Evolutionary conservation across 2,113 vertebrate species (phyloP).

Genomic region (Bombycilla garrulus): DNA sequence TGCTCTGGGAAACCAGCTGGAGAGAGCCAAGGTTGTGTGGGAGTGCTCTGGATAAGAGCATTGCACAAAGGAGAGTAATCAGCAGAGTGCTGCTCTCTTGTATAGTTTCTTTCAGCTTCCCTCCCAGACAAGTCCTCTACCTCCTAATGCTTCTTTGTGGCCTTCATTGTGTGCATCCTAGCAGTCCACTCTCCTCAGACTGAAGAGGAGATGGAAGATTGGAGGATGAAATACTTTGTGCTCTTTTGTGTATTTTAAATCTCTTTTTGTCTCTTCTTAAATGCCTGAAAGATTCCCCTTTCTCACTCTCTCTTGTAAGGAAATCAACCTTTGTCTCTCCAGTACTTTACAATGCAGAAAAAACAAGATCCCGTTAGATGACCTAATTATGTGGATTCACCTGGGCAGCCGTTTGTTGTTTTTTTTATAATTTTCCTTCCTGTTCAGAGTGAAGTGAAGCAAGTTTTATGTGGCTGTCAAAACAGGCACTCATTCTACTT

Average conservation of each 20-base stretch:
- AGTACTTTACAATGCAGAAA: not conserved
- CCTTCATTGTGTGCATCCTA: not conserved
- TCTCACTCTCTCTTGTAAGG: not conserved
- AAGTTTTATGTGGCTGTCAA: not conserved
- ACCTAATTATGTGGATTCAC: not conserved
- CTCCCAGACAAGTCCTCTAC: not conserved
- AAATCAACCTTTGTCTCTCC: not conserved
- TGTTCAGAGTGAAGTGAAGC: not conserved
- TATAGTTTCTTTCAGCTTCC: not conserved
- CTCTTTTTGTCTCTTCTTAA: not conserved
- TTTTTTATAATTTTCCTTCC: not conserved
- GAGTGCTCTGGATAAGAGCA: not conserved
- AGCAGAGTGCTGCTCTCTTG: not conserved
- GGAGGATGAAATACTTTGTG: not conserved
- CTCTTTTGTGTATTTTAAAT: not conserved
- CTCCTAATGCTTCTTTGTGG: not conserved
- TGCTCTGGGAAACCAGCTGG: slow-evolving; percentile 12
- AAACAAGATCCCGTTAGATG: not conserved
- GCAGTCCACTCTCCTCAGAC: not conserved
- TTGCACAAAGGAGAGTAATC: not conserved
- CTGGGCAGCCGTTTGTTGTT: not conserved
- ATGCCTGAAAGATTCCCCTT: not conserved
- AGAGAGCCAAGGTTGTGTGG: not conserved
- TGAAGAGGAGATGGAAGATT: not conserved
- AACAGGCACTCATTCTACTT: not conserved